A percentile compares a stretch with the other conserved stretches of the same genome.
Evolutionary conservation across 2,113 vertebrate genomes (phyloP).

Genomic region (Campylomormyrus tamandua): DNA sequence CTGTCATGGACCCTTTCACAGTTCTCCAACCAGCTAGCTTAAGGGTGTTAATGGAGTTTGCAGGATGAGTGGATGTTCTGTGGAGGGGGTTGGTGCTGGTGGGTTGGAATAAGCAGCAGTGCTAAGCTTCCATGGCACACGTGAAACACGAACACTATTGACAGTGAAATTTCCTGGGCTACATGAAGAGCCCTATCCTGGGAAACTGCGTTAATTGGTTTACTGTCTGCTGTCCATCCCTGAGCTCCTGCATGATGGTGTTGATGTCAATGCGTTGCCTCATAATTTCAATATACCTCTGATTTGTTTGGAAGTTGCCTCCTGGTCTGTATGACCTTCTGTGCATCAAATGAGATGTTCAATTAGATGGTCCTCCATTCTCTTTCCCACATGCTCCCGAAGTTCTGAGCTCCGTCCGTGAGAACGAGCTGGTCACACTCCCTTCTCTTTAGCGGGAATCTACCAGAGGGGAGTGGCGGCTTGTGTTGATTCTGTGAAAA

Average conservation of each 20-base stretch:
- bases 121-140: background rate
- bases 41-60: background rate
- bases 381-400: background rate
- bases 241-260: background rate
- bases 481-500: background rate
- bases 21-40: background rate
- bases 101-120: background rate
- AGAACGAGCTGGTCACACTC: background rate
- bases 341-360: background rate
- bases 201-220: background rate
- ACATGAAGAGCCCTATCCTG: background rate
- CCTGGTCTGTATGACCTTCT: background rate
- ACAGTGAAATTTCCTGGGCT: background rate
- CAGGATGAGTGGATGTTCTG: background rate
- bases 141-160: background rate
- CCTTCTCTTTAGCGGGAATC: background rate
- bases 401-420: background rate
- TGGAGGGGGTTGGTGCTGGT: background rate
- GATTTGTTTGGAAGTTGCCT: background rate
- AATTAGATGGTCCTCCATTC: background rate
- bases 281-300: background rate
- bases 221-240: background rate
- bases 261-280: background rate
- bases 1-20: background rate
- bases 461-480: background rate